These are phyloP conservation scores for Acleris sparsana DNA, from an alignment of 2,888 invertebrate species.

Conservation along the genomic window DNA sequence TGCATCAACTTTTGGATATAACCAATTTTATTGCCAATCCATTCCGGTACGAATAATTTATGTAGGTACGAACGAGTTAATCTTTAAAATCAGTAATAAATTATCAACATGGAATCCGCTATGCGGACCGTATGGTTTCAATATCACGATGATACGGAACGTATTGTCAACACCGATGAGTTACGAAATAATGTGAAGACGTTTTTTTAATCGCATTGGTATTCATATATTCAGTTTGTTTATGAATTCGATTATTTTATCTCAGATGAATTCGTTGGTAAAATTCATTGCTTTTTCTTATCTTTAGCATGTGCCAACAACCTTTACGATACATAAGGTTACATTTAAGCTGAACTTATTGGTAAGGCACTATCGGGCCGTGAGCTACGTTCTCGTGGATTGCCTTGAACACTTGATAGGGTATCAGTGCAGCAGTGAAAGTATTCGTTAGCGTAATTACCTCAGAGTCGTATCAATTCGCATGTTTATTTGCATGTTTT, in stretches of 20 bases:
- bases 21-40: slow-evolving; percentile 34
- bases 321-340: slow-evolving; percentile 26
- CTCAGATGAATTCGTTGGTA: background rate
- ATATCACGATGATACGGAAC: slow-evolving; percentile 9
- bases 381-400: slow-evolving; percentile 49
- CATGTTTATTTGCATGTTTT: slow-evolving; percentile 66
- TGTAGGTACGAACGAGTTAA: slow-evolving; percentile 24
- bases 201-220: slow-evolving; percentile 10
- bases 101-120: slow-evolving; percentile 26
- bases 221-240: background rate
- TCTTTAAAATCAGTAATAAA: slow-evolving; percentile 34
- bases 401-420: slow-evolving; percentile 63
- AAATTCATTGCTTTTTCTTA: slow-evolving; percentile 7
- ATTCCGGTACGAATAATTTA: slow-evolving; percentile 28
- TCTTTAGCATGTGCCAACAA: slow-evolving; percentile 1
- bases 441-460: slow-evolving; percentile 77
- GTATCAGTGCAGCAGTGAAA: slow-evolving; percentile 71
- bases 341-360: slow-evolving; percentile 13
- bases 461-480: slow-evolving; percentile 56
- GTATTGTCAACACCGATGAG: slow-evolving; percentile 10
- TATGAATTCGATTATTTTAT: background rate
- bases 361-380: slow-evolving; percentile 26
- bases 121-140: slow-evolving; percentile 20
- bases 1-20: slow-evolving; percentile 25
- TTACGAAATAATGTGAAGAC: slow-evolving; percentile 18